Evolutionary conservation across 2,797 vertebrate genomes (phyloP).

Genomic region (Propithecus deckenii): DNA sequence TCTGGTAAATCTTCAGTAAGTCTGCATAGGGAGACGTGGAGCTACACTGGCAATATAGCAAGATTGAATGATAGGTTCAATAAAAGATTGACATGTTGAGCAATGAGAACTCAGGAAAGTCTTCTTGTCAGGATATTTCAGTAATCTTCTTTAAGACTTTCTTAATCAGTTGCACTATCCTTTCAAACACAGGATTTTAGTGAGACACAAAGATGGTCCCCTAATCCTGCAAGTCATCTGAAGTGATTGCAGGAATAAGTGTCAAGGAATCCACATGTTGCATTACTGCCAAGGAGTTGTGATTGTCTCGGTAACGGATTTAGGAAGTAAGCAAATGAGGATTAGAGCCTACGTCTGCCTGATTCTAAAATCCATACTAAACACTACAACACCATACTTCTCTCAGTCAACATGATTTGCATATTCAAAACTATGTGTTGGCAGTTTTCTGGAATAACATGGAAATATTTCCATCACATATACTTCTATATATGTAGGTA

Average conservation of each 20-base stretch:
- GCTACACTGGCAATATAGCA: not conserved
- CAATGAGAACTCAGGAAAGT: not conserved
- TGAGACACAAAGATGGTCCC: not conserved
- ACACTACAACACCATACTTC: not conserved
- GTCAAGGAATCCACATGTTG: not conserved
- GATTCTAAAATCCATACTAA: not conserved
- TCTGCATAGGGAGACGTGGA: not conserved
- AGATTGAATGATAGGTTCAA: slow-evolving; percentile 10
- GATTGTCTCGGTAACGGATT: slow-evolving; percentile 38
- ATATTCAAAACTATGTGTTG: not conserved
- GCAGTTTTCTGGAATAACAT: not conserved
- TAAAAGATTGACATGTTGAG: not conserved
- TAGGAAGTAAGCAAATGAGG: not conserved
- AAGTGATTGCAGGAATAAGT: slow-evolving; percentile 32
- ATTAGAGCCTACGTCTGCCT: not conserved
- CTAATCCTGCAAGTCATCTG: slow-evolving; percentile 49
- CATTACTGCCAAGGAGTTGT: not conserved
- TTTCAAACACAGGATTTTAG: slow-evolving; percentile 49
- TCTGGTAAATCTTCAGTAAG: slow-evolving; percentile 1
- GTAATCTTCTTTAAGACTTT: slow-evolving; percentile 57
- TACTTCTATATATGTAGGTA: not conserved
- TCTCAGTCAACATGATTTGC: not conserved
- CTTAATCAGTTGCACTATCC: slow-evolving; percentile 38
- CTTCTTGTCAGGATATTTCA: not conserved
- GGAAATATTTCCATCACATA: not conserved